Base-by-base conservation (phyloP, 2,113 vertebrate genomes). In the Semicossyphus pulcher region DNA sequence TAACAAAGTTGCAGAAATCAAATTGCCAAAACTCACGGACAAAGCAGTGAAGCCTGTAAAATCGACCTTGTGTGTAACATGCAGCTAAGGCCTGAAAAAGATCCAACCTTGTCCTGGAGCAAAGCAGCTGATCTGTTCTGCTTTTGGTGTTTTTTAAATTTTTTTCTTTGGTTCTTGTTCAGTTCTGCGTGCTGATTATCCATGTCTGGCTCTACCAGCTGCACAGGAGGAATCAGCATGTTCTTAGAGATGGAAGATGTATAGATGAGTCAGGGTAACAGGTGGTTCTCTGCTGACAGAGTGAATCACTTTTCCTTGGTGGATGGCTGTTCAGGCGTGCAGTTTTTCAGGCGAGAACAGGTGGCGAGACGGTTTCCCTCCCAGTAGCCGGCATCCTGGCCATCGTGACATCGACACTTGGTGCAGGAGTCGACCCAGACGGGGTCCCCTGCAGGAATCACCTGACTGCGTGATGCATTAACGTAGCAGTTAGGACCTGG, bases 341-440 rank as follows among this genome's bases (percentile, higher is more conserved):
- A 96, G 87, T 93, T 91, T 20, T 72, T 90, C 20, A 94, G 72
- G 31, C 83, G 92, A 71, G 93, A 92, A 54, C 95, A 95, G 66
- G 89, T 92, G 60, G 95, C 95, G 18, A 95, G 78, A 0, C 93
- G 93, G 86, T 96, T 95, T 49, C 94, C 95, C 81, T 95, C 94
- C 95, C 95, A 95, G 84, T 95, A 96, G 39, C 95, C 93, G 0
- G 92, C 95, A 5, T 96, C 95, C 75, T 95, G 93, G 15, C 94
- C 93, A 0, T 94, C 94, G 0, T 95, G 95, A 73, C 95, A 96
- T 0, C 92, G 93, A 37, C 95, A 95, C 81, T 91, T 94, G 77
- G 94, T 95, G 85, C 95, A 96, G 36, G 92, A 92, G 79, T 95
- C 89, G 4, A 95, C 88, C 95, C 94, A 96, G 51, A 94, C 53